These are phyloP conservation scores for Cheilosia variabilis DNA, from an alignment of 2,888 invertebrate species.

Conservation along the genomic window DNA sequence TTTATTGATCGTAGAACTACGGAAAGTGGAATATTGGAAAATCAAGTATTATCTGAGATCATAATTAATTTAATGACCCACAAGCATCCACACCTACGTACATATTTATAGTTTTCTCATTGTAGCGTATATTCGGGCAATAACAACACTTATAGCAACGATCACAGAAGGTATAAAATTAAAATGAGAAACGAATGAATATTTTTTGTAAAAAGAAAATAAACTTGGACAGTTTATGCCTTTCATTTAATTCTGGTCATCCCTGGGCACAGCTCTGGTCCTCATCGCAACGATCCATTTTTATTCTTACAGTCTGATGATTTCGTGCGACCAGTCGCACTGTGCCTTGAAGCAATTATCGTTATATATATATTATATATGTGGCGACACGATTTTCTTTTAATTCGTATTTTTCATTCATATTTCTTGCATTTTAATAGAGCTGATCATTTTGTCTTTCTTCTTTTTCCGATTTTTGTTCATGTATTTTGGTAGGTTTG, in stretches of 20 bases:
- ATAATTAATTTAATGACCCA: conserved; percentile 54
- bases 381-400: conserved; percentile 61
- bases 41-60: conserved; percentile 39
- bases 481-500: no score
- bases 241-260: conserved; percentile 54
- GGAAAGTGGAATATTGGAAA: conserved; percentile 31
- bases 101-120: conserved; percentile 42
- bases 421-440: conserved; percentile 55
- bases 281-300: conserved; percentile 38
- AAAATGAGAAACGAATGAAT: conserved; percentile 60
- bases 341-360: conserved; percentile 41
- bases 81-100: conserved; percentile 49
- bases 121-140: conserved; percentile 34
- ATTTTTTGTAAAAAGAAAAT: conserved; percentile 59
- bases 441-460: conserved; percentile 14
- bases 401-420: conserved; percentile 60
- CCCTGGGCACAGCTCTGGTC: conserved; percentile 29
- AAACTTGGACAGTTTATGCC: conserved; percentile 50
- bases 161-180: conserved; percentile 51
- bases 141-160: conserved; percentile 42
- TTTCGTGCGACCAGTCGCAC: conserved; percentile 50
- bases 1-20: conserved; percentile 37
- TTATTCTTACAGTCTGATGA: conserved; percentile 13
- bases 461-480: no score
- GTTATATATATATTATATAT: conserved; percentile 55